phyloP scores from a whole-genome alignment of 2,797 vertebrate species.

The Rhyacichthys aspro region DNA sequence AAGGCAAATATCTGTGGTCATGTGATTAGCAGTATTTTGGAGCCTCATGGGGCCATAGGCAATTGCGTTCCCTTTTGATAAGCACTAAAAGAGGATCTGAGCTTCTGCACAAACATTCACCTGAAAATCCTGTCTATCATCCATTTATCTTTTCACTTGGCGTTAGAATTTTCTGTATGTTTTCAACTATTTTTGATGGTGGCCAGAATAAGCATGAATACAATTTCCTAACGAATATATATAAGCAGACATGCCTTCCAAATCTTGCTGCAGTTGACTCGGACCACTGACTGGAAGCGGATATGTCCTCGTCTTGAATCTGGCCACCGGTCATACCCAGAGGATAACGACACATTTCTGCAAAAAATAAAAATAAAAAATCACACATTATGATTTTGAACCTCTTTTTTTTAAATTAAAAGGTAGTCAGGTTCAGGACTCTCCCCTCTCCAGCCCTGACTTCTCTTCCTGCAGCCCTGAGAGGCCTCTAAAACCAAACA shows the following conservation, averaged over 20 bases:
- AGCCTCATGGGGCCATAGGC: too few relatives aligned
- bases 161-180: too few relatives aligned
- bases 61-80: too few relatives aligned
- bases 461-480: slow-evolving; percentile 67
- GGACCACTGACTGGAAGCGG: slow-evolving; percentile 98
- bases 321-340: slow-evolving; percentile 94
- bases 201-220: too few relatives aligned
- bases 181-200: too few relatives aligned
- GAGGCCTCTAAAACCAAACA: slow-evolving; percentile 77
- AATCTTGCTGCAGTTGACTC: slow-evolving; percentile 96
- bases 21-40: too few relatives aligned
- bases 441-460: slow-evolving; percentile 17
- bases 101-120: too few relatives aligned
- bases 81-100: too few relatives aligned
- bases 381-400: background rate
- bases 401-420: too few relatives aligned
- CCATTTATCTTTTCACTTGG: too few relatives aligned
- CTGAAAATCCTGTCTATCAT: too few relatives aligned
- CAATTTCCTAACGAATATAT: background rate
- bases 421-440: slow-evolving; percentile 31
- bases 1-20: too few relatives aligned
- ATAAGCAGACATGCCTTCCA: slow-evolving; percentile 84
- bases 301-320: slow-evolving; percentile 96
- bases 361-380: slow-evolving; percentile 55
- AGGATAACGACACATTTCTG: slow-evolving; percentile 94